A percentile compares a stretch with the other conserved stretches of the same genome.
These are phyloP conservation scores for Delphinus delphis DNA, from an alignment of 2,113 vertebrate genomes.

Conservation along the genomic window DNA sequence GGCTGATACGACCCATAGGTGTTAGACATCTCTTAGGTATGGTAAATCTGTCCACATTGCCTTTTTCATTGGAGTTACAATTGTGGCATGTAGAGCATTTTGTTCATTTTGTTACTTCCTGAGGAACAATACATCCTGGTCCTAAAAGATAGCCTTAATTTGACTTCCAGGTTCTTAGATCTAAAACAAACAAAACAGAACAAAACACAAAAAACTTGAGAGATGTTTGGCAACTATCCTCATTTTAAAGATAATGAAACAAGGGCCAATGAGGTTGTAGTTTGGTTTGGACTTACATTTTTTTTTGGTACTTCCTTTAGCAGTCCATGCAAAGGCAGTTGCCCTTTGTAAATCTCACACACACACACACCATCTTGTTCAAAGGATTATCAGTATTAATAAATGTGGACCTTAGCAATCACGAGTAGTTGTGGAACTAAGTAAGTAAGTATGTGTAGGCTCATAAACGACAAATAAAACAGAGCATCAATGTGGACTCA, in stretches of 20 bases:
- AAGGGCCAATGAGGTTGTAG: neutral
- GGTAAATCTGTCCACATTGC: neutral
- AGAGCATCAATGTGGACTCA: neutral
- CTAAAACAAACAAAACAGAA: neutral
- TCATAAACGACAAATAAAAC: neutral
- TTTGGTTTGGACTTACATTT: neutral
- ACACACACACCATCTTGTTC: neutral
- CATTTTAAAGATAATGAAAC: constrained; percentile 20
- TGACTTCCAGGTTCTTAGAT: neutral
- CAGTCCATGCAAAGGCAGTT: neutral
- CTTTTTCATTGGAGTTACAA: neutral
- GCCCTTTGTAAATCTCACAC: neutral
- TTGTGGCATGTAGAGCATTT: neutral
- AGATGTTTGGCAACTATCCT: neutral
- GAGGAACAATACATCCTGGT: neutral
- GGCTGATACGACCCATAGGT: neutral
- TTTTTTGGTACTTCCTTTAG: neutral
- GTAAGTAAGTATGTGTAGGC: neutral
- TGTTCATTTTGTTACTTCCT: neutral
- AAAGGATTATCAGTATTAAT: neutral
- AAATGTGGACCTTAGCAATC: neutral
- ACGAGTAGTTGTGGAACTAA: neutral
- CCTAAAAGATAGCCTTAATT: neutral
- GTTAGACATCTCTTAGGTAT: neutral
- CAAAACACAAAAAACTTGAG: neutral